Base-by-base conservation (phyloP, 2,888 invertebrate species). In the Ecdyonurus torrentis region DNA sequence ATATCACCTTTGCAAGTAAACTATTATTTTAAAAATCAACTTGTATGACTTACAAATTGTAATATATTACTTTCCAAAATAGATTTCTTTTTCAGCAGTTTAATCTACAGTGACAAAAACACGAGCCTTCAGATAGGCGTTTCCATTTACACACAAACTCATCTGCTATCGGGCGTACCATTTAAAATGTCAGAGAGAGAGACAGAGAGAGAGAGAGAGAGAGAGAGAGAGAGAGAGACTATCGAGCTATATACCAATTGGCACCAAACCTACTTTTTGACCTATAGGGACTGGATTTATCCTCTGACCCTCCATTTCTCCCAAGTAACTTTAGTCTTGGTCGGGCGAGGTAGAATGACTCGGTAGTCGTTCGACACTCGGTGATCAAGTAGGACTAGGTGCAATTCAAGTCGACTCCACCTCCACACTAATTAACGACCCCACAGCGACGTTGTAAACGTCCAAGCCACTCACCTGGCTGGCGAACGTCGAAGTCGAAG, bases 341-440 rank as follows among this genome's bases (percentile, higher is more conserved):
- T n/a, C n/a, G n/a, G n/a, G n/a, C n/a, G n/a, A n/a, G n/a, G n/a
- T n/a, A n/a, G n/a, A n/a, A n/a, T 37, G 37, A 5, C 15, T 37
- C 37, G 37, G 7, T 15, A 15, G 5, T 37, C 7, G 37, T 37
- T 37, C 37, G 37, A 37, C 37, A 37, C 37, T 37, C 37, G 37
- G 37, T 37, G 37, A 37, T 37, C 37, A 37, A 37, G 37, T 37
- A 37, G 37, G 37, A 37, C 37, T 37, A 37, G 37, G 37, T 37
- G 37, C 37, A 37, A 37, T 37, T 37, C 37, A 37, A 37, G 37
- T 37, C 55, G 55, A 7, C 22, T 55, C 55, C 55, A 55, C 55
- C 55, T 22, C 55, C 55, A 22, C n/a, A 22, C 55, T 55, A 55
- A 55, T 55, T 55, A 55, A 55, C 55, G 55, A n/a, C 55, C 55